Conservation (phyloP, 2,888 invertebrate species). For the Helleia helle region DNA sequence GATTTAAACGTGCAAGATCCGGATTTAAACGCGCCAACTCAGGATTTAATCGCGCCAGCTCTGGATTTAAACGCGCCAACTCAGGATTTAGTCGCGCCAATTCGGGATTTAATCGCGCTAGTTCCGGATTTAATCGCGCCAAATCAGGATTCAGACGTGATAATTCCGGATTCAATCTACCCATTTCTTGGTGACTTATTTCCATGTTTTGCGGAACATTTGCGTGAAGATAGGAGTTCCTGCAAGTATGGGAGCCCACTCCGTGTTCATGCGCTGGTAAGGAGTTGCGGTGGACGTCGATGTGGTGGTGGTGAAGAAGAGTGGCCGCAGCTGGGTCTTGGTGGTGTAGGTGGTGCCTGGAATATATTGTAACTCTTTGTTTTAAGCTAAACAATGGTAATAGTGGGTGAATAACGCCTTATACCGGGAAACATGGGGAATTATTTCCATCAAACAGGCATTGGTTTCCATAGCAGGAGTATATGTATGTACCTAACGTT, state of each 20-base stretch:
- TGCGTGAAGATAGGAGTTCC: constrained; percentile 42
- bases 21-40: constrained; percentile 30
- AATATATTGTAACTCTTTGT: too few relatives aligned
- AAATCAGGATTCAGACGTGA: constrained; percentile 27
- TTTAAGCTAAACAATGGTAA: too few relatives aligned
- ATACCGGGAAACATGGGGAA: too few relatives aligned
- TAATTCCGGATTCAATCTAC: constrained; percentile 28
- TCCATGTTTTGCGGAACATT: constrained; percentile 22
- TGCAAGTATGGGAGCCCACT: constrained; percentile 45
- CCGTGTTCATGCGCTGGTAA: constrained; percentile 34
- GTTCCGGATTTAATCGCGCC: constrained; percentile 24
- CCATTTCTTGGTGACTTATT: constrained; percentile 30
- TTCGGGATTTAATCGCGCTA: constrained; percentile 30
- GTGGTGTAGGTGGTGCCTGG: constrained; percentile 55
- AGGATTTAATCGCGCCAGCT: constrained; percentile 28
- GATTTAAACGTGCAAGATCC: constrained; percentile 29
- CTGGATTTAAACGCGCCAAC: constrained; percentile 27
- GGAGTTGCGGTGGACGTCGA: constrained; percentile 45
- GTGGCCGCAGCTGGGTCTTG: constrained; percentile 63
- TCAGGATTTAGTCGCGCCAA: constrained; percentile 24
- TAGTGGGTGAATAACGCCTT: too few relatives aligned
- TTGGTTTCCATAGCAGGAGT: too few relatives aligned
- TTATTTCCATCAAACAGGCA: too few relatives aligned
- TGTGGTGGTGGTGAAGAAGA: constrained; percentile 56
- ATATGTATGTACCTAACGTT: too few relatives aligned